A percentile compares a stretch with the other conserved stretches of the same genome.
Conservation (phyloP, 2,113 vertebrate species). For the Lampris incognitus region DNA sequence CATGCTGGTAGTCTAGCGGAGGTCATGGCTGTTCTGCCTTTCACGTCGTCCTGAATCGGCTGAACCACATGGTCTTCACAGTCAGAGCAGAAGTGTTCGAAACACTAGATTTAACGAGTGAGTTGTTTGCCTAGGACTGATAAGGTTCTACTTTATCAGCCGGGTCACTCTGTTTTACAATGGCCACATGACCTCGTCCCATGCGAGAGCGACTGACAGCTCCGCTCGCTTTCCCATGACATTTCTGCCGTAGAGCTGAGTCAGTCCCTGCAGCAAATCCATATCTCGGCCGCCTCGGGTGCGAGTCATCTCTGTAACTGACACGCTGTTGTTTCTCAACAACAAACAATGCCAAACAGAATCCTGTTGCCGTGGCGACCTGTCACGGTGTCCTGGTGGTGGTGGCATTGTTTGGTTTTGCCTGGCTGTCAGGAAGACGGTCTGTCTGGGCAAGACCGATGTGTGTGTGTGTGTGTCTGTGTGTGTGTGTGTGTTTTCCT, state of each 20-base stretch:
- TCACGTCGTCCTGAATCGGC: no score
- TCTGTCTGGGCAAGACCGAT: slow-evolving; percentile 55
- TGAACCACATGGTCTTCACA: no score
- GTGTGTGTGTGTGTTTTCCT: not conserved
- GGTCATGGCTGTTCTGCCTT: no score
- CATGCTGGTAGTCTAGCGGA: no score
- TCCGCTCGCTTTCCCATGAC: not conserved
- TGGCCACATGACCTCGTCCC: slow-evolving; percentile 2
- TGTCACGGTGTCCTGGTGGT: slow-evolving; percentile 48
- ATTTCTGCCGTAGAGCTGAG: slow-evolving; percentile 24
- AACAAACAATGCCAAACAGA: slow-evolving; percentile 78
- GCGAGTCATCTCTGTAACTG: slow-evolving; percentile 58
- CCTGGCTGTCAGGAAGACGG: slow-evolving; percentile 33
- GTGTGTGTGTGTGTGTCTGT: no score
- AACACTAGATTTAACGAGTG: not conserved
- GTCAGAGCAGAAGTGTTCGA: no score
- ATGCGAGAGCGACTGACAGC: slow-evolving; percentile 11
- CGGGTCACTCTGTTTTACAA: slow-evolving; percentile 10
- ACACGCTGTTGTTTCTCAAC: slow-evolving; percentile 66
- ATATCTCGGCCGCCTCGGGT: slow-evolving; percentile 30
- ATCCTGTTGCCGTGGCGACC: slow-evolving; percentile 61
- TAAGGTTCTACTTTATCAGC: slow-evolving; percentile 8
- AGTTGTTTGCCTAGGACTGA: slow-evolving; percentile 13
- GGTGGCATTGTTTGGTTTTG: slow-evolving; percentile 57
- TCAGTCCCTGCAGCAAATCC: slow-evolving; percentile 45